Evolutionary conservation across 2,888 invertebrate genomes (phyloP), one percentile per base, ranked within the genome.

Genomic region (Coleophora deauratella): DNA sequence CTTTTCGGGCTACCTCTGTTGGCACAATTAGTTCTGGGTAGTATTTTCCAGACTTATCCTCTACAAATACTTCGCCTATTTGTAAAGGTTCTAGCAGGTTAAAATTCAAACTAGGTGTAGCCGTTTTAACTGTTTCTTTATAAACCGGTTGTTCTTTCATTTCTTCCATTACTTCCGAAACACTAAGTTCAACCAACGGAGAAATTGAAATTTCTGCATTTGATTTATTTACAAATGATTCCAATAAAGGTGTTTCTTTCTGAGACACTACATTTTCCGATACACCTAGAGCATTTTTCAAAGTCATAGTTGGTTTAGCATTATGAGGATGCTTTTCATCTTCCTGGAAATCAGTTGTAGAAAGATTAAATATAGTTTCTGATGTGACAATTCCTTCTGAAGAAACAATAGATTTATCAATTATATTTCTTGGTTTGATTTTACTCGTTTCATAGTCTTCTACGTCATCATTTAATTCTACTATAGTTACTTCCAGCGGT

Each of bases 11-110:
- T 9, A 89, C 86, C 87, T 94, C 93, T 2, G 93, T 93, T 0
- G 93, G 91, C 1, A 93, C 93, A 60, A 93, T 91, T 38, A 92
- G 71, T 72, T 93, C 92, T 2, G 93, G 93, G 62, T 92, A 90
- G 62, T 92, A 93, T 75, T 93, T 93, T 10, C 91, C 91, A 8
- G 93, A 91, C 64, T 91, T 92, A 44, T 90, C 89, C 75, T 91
- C 91, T 2, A 91, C 76, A 53, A 90, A 84, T 21, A 91, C 88
- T 82, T 93, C 91, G 41, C 89, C 90, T 4, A 93, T 80, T 55
- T 89, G 79, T 42, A 93, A 38, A 9, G 91, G 84, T 70, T 93
- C 92, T 30, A 86, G 75, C 35, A 90, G 72, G 50, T 89, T 88
- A 37, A 93, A 84, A 47, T 89, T 89, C 9, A 90, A 63, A 65